Evolutionary conservation across 2,888 invertebrate species (phyloP).

Genomic region (Tetragonula carbonaria): DNA sequence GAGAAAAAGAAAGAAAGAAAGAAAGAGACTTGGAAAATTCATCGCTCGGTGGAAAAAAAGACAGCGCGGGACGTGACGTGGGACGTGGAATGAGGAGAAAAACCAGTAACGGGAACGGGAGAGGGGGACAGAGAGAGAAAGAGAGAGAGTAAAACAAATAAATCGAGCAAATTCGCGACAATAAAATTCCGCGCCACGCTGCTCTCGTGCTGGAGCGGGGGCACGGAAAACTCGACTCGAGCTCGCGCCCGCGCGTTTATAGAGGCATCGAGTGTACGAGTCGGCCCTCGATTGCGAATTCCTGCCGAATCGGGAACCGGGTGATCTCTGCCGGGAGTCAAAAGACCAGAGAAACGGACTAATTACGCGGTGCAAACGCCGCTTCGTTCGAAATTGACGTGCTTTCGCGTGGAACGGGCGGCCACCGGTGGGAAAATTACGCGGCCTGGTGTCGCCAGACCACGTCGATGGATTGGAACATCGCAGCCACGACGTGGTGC

Average conservation of each 20-base stretch:
- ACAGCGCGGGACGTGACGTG: conserved; percentile 1
- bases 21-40: not conserved
- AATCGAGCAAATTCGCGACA: conserved; percentile 18
- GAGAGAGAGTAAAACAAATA: not conserved
- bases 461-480: too few species aligned
- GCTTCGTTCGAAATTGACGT: not conserved
- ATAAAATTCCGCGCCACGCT: conserved; percentile 18
- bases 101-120: not conserved
- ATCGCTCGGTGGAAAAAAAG: not conserved
- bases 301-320: not conserved
- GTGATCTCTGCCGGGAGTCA: not conserved
- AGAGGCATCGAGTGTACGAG: conserved; percentile 6
- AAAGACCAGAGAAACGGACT: conserved; percentile 8
- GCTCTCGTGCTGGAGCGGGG: not conserved
- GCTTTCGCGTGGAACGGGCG: not conserved
- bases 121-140: too few species aligned
- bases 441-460: not conserved
- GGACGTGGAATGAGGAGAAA: not conserved
- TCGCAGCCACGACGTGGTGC: too few species aligned
- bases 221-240: not conserved
- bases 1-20: too few species aligned
- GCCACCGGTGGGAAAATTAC: too few species aligned
- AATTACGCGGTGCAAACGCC: not conserved
- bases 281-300: conserved; percentile 11
- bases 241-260: conserved; percentile 1